Conservation (phyloP, 2,113 vertebrate species). For the Peucedramus taeniatus region DNA sequence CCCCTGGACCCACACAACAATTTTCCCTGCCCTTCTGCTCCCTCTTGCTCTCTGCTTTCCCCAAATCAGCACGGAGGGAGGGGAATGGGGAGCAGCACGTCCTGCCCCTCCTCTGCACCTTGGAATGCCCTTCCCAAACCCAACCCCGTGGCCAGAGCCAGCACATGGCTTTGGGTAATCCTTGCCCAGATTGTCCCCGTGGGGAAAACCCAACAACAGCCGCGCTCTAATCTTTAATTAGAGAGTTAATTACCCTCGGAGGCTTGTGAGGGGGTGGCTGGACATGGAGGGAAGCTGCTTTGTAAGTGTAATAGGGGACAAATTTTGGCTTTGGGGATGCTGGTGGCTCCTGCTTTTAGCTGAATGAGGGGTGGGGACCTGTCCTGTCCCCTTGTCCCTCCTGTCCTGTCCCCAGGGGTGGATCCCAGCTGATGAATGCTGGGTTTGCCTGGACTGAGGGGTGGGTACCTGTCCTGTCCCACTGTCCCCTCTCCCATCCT, state of each 20-base stretch:
- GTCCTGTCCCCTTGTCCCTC: not conserved
- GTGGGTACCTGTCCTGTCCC: not conserved
- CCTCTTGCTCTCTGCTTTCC: not conserved
- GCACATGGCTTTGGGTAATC: fast-evolving
- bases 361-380: not conserved
- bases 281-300: not conserved
- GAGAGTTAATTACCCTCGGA: conserved; percentile 5
- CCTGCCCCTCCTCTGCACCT: not conserved
- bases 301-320: not conserved
- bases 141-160: fast-evolving
- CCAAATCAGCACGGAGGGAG: fast-evolving
- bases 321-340: not conserved
- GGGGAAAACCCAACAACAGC: not conserved
- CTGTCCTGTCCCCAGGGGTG: not conserved
- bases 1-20: fast-evolving
- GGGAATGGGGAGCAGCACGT: fast-evolving
- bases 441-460: not conserved
- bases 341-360: not conserved
- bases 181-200: not conserved
- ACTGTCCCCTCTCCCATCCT: not conserved
- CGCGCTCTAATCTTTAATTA: conserved; percentile 2
- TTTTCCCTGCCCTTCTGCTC: not conserved
- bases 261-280: not conserved
- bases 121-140: not conserved
- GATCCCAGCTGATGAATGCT: not conserved